Evolutionary conservation across 2,888 invertebrate genomes (phyloP), one percentile per base, ranked within the genome.

Genomic region (Caenorhabditis zanzibari): DNA sequence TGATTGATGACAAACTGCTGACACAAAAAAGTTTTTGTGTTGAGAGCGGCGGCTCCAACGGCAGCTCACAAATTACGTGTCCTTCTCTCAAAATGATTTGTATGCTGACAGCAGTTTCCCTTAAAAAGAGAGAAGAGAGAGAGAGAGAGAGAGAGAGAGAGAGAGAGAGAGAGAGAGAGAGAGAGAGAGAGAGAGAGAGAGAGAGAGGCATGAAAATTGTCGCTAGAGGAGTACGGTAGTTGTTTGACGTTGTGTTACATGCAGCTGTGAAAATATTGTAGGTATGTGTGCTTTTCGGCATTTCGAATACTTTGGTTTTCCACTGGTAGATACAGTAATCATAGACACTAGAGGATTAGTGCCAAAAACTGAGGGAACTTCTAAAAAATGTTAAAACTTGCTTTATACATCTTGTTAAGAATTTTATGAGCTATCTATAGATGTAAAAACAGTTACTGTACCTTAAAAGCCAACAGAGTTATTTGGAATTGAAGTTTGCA

Each of bases 61-160:
- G 66, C 72, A 66, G 76, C 64, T 72, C 75, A 82, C 72, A 74
- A 73, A 69, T 66, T 83, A 83, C 83, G 58, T 69, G n/a, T 35
- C 35, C 58, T 16, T 6, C 19, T 66, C 64, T 26, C 56, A 38
- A 54, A 22, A 26, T 26, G 22, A 63, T 73, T 73, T 63, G 73
- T 73, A 73, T 73, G 49, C 73, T 16, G 71, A 44, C 26, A 44
- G 44, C 68, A n/a, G 49, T 49, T 12, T 38, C 38, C n/a, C n/a
- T n/a, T n/a, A n/a, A n/a, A n/a, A n/a, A n/a, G 38, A 38, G 52
- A 44, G 14, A 19, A n/a, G 9, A 38, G 7, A 12, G 9, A 38
- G 2, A 38, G 10, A 2, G 32, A 32, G 32, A 6, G 32, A 32
- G 32, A 38, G 38, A 12, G 10, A 38, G 10, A 38, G 38, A 2